Conservation (phyloP, 2,888 invertebrate species). For the Oeneis ivallda region DNA sequence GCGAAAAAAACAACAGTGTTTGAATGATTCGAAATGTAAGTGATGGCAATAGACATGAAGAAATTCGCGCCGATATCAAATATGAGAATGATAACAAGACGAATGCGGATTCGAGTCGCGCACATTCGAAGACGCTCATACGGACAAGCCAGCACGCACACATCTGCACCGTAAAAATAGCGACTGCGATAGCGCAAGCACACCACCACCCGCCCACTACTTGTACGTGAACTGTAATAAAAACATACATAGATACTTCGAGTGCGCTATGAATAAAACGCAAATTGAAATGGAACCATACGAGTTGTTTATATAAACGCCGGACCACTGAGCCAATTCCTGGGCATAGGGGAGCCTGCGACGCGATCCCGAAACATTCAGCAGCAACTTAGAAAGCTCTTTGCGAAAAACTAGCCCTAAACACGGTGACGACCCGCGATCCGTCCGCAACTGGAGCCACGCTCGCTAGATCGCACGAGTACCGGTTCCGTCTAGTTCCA, state of each 20-base stretch:
- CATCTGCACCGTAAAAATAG: constrained; percentile 64
- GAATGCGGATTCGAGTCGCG: constrained; percentile 70
- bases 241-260: constrained; percentile 69
- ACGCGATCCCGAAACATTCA: constrained; percentile 44
- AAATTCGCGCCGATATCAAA: constrained; percentile 62
- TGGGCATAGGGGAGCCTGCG: constrained; percentile 32
- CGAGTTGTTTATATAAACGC: constrained; percentile 58
- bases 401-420: constrained; percentile 52
- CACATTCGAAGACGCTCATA: constrained; percentile 48
- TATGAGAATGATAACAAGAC: constrained; percentile 70
- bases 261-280: constrained; percentile 70
- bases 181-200: constrained; percentile 76
- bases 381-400: constrained; percentile 59
- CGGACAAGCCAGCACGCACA: constrained; percentile 53
- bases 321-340: constrained; percentile 43
- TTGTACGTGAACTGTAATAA: constrained; percentile 77
- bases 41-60: constrained; percentile 46
- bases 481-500: constrained; percentile 72
- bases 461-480: constrained; percentile 53
- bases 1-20: constrained; percentile 22
- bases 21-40: constrained; percentile 37
- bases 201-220: constrained; percentile 79
- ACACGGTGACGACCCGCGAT: constrained; percentile 39
- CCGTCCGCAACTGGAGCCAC: constrained; percentile 39
- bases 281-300: constrained; percentile 71